These are phyloP conservation scores for Xanthia icteritia DNA, from an alignment of 2,888 invertebrate genomes.

Conservation along the genomic window DNA sequence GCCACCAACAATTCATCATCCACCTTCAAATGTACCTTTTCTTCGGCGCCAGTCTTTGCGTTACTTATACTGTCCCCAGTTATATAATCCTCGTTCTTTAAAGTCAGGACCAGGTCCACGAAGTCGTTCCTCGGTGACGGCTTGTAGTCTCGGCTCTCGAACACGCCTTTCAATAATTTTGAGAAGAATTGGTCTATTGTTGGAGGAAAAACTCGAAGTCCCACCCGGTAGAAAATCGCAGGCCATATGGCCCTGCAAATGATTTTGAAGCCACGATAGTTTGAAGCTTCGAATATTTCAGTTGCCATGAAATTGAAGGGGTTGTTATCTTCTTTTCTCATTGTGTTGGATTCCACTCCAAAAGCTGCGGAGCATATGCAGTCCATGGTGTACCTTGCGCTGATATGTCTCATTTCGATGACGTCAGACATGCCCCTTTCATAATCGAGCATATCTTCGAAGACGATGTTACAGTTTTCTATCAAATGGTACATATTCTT, in stretches of 20 bases:
- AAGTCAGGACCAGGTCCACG: conserved; percentile 73
- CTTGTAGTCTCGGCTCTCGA: conserved; percentile 68
- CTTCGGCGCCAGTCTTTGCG: conserved; percentile 60
- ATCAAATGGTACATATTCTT: conserved; percentile 80
- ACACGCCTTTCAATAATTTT: conserved; percentile 69
- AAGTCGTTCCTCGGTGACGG: conserved; percentile 75
- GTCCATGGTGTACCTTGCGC: conserved; percentile 77
- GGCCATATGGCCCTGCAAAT: conserved; percentile 74
- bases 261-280: conserved; percentile 65
- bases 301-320: conserved; percentile 70
- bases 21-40: conserved; percentile 71
- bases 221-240: conserved; percentile 72
- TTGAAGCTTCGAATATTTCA: conserved; percentile 69
- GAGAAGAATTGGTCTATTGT: conserved; percentile 71
- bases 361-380: conserved; percentile 71
- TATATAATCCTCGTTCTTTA: conserved; percentile 71
- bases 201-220: conserved; percentile 68
- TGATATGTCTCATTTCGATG: conserved; percentile 65
- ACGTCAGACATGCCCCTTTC: conserved; percentile 47
- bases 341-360: conserved; percentile 64
- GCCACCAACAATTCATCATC: conserved; percentile 84
- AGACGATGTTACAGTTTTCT: conserved; percentile 65
- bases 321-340: conserved; percentile 58
- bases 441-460: conserved; percentile 71
- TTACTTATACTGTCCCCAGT: conserved; percentile 72